A percentile compares a stretch with the other conserved stretches of the same genome.
phyloP scores from a whole-genome alignment of 1,140 invertebrate species.

The Hyles euphorbiae region DNA sequence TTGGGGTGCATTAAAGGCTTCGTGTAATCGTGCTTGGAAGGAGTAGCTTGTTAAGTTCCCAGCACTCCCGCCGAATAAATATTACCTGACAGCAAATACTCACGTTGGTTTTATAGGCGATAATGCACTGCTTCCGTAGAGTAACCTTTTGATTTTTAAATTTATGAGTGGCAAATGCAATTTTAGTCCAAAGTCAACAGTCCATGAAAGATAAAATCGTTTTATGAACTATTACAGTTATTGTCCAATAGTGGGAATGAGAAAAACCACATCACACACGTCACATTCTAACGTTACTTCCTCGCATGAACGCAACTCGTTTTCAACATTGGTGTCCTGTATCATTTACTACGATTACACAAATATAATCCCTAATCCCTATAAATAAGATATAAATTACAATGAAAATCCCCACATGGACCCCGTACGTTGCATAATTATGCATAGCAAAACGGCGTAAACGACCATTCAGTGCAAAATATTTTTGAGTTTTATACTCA shows the following conservation, averaged over 20 bases:
- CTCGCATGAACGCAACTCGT: conserved; percentile 5
- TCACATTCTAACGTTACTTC: conserved; percentile 3
- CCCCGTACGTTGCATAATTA: too few relatives aligned
- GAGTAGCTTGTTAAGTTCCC: too few relatives aligned
- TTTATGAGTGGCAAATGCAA: too few relatives aligned
- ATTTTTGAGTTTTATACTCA: not conserved
- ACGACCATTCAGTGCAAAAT: not conserved
- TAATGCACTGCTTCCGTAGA: too few relatives aligned
- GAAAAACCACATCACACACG: not conserved
- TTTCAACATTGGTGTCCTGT: conserved; percentile 8
- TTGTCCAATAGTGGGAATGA: not conserved
- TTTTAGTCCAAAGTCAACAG: too few relatives aligned
- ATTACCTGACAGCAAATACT: too few relatives aligned
- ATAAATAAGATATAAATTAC: not conserved
- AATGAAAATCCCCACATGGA: not conserved
- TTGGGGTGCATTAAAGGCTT: too few relatives aligned
- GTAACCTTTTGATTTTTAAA: too few relatives aligned
- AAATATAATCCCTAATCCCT: not conserved
- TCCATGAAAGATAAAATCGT: not conserved
- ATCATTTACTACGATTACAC: not conserved
- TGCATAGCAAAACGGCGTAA: not conserved
- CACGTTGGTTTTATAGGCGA: too few relatives aligned
- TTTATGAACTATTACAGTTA: not conserved
- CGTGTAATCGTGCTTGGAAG: too few relatives aligned
- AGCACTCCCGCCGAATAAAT: too few relatives aligned